Percentiles rank a stretch among this genome's conserved stretches.
phyloP scores from a whole-genome alignment of 2,113 vertebrate species.

The Marcusenius ussheri region DNA sequence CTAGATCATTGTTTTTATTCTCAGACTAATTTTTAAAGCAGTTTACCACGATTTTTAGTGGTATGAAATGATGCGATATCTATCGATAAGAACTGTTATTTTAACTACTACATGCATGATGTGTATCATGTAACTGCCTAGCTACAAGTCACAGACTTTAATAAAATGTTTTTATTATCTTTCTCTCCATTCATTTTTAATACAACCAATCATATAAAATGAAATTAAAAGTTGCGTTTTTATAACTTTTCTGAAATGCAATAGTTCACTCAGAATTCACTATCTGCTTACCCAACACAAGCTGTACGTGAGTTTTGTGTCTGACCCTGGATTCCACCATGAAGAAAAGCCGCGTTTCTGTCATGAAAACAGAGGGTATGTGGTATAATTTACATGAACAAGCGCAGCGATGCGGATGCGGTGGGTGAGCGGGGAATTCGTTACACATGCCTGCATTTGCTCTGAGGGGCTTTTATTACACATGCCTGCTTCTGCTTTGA shows the following conservation, averaged over 20 bases:
- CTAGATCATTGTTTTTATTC: background rate
- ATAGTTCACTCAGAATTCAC: background rate
- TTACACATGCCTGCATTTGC: background rate
- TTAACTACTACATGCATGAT: background rate
- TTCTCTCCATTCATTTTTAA: background rate
- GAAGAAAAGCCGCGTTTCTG: background rate
- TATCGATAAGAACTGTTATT: background rate
- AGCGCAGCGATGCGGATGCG: background rate
- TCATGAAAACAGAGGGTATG: background rate
- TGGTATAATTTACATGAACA: background rate
- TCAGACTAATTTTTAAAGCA: background rate
- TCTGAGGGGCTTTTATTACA: background rate
- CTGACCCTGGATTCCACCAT: background rate
- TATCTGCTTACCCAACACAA: background rate
- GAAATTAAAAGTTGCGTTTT: background rate
- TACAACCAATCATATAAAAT: background rate
- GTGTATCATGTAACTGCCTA: background rate
- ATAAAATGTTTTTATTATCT: background rate
- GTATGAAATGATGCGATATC: background rate
- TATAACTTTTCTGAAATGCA: background rate
- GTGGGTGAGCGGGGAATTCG: background rate
- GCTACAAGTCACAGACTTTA: background rate
- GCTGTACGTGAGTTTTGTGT: background rate
- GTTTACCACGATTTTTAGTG: background rate
- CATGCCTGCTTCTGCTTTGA: background rate